These are phyloP conservation scores for Marmota flaviventris DNA, from an alignment of 2,113 vertebrate species.

Conservation along the genomic window DNA sequence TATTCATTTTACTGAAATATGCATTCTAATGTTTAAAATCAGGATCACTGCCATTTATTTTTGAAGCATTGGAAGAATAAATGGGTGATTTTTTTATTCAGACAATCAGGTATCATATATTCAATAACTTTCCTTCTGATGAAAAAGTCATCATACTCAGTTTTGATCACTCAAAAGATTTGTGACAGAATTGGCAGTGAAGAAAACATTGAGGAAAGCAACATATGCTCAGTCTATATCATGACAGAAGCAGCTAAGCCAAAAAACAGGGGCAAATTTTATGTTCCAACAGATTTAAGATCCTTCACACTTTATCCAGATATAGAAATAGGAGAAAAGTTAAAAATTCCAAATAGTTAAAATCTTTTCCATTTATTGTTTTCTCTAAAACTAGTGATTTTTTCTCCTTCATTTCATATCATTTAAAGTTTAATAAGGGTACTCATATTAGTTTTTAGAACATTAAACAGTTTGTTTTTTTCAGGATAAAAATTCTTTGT, in stretches of 20 bases:
- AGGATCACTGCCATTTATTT: not conserved
- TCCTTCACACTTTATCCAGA: conserved; percentile 32
- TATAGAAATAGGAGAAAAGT: conserved; percentile 43
- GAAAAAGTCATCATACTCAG: not conserved
- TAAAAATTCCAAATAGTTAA: not conserved
- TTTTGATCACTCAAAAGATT: conserved; percentile 1
- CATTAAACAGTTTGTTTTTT: not conserved
- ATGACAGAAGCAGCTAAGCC: not conserved
- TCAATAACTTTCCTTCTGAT: not conserved
- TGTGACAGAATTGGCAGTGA: not conserved
- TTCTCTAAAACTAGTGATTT: not conserved
- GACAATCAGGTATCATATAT: not conserved
- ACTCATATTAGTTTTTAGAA: not conserved
- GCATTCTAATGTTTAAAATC: not conserved
- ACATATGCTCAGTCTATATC: conserved; percentile 20
- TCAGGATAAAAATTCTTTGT: not conserved
- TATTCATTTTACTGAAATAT: not conserved
- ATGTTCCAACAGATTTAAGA: conserved; percentile 61
- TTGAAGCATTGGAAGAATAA: not conserved
- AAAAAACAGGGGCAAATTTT: conserved; percentile 31
- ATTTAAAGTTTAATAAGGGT: not conserved
- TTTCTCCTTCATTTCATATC: not conserved
- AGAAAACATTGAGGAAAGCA: not conserved
- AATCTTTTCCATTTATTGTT: conserved; percentile 46
- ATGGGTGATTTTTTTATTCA: not conserved